These are phyloP conservation scores for Riparia riparia DNA, from an alignment of 2,113 vertebrate species.

Conservation along the genomic window DNA sequence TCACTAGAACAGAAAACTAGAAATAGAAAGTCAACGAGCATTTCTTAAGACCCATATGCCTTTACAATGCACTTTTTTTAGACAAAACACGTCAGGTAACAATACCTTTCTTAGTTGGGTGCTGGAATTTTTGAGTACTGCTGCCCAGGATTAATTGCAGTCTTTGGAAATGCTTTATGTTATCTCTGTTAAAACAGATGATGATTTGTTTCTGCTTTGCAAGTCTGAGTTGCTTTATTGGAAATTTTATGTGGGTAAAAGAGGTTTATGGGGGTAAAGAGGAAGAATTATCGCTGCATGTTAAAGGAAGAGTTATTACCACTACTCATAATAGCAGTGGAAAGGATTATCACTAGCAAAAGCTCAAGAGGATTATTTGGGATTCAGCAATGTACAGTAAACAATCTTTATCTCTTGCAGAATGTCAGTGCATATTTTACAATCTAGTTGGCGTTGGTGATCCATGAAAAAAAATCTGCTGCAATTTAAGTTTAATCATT, in stretches of 20 bases:
- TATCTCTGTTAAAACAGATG: not conserved
- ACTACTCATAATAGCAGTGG: not conserved
- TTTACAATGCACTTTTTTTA: not conserved
- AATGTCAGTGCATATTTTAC: slow-evolving; percentile 32
- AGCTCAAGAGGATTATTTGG: slow-evolving; percentile 44
- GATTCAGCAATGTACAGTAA: slow-evolving; percentile 39
- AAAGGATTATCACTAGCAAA: slow-evolving; percentile 35
- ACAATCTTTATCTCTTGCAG: slow-evolving; percentile 48
- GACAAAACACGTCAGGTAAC: not conserved
- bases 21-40: not conserved
- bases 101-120: not conserved
- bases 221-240: slow-evolving; percentile 5
- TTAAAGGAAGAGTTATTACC: slow-evolving; percentile 30
- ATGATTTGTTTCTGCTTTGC: slow-evolving; percentile 10
- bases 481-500: slow-evolving; percentile 33
- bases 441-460: not conserved
- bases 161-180: not conserved
- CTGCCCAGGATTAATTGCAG: slow-evolving; percentile 23
- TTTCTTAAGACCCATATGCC: not conserved
- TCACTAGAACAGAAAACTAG: not conserved
- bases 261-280: not conserved
- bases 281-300: slow-evolving; percentile 33
- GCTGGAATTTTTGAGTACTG: not conserved
- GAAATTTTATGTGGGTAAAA: slow-evolving; percentile 6
- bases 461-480: slow-evolving; percentile 7